Evolutionary conservation across 2,797 vertebrate species (phyloP).

Genomic region (Gymnodraco acuticeps): DNA sequence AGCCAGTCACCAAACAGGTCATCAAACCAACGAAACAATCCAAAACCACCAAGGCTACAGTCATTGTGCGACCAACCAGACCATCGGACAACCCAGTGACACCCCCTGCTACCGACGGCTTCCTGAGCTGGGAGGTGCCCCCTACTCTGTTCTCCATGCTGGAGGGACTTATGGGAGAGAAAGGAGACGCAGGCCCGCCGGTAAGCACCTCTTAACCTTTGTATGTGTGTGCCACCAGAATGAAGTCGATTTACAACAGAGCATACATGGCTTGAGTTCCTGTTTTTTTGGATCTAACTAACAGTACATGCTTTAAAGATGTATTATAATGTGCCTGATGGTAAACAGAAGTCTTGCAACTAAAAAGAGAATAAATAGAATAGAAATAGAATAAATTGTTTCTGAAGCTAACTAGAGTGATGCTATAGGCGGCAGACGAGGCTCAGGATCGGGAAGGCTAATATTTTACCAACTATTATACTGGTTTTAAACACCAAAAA

Average conservation of each 20-base stretch:
- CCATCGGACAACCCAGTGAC: conserved; percentile 79
- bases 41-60: conserved; percentile 66
- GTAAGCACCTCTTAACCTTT: conserved; percentile 82
- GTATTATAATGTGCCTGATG: background rate
- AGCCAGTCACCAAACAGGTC: conserved; percentile 58
- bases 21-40: conserved; percentile 70
- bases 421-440: background rate
- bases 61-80: conserved; percentile 68
- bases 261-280: background rate
- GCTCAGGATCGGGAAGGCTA: too few species aligned
- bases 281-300: background rate
- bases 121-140: conserved; percentile 87
- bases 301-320: background rate
- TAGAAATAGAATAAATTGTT: background rate
- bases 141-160: conserved; percentile 88
- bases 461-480: too few species aligned
- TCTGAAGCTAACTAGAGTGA: background rate
- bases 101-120: conserved; percentile 85
- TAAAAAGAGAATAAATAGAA: background rate
- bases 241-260: background rate
- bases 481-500: too few species aligned
- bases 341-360: background rate
- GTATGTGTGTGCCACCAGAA: conserved; percentile 14
- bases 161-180: conserved; percentile 87
- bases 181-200: conserved; percentile 90